phyloP scores from a whole-genome alignment of 1,140 invertebrate species.

The Bicyclus anynana region DNA sequence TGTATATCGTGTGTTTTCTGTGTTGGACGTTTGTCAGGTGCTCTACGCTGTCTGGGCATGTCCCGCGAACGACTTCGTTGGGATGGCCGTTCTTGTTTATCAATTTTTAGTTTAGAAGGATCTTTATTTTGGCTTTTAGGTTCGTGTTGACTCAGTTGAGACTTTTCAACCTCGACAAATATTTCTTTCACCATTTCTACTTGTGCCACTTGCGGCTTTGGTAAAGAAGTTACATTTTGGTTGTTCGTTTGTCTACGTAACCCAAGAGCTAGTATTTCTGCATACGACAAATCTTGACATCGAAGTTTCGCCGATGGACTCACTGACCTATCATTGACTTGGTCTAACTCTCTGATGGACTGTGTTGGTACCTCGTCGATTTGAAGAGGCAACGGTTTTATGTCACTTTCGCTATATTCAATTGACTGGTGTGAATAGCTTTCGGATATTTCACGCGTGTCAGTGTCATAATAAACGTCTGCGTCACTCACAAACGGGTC shows the following conservation, averaged over 20 bases:
- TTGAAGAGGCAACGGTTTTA: background rate
- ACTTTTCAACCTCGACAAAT: slow-evolving; percentile 51
- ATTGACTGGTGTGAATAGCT: background rate
- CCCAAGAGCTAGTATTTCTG: slow-evolving; percentile 84
- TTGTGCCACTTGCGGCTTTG: slow-evolving; percentile 61
- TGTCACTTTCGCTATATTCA: slow-evolving; percentile 13
- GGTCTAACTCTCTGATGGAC: slow-evolving; percentile 29
- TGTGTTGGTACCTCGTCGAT: slow-evolving; percentile 1
- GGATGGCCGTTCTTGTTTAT: slow-evolving; percentile 43
- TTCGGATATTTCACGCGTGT: slow-evolving; percentile 12
- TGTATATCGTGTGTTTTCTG: slow-evolving; percentile 47
- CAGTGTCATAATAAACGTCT: slow-evolving; percentile 23
- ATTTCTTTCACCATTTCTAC: slow-evolving; percentile 60
- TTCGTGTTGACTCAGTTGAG: slow-evolving; percentile 35
- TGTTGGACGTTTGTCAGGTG: slow-evolving; percentile 55
- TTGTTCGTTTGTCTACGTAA: slow-evolving; percentile 63
- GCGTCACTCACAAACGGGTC: slow-evolving; percentile 26
- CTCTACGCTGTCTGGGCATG: slow-evolving; percentile 60
- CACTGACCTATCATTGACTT: slow-evolving; percentile 33
- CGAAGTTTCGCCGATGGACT: slow-evolving; percentile 39
- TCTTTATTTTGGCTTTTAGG: slow-evolving; percentile 39
- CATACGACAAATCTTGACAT: slow-evolving; percentile 81
- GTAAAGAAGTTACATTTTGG: slow-evolving; percentile 43
- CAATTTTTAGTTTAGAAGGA: slow-evolving; percentile 37
- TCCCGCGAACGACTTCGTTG: slow-evolving; percentile 66